Conservation (phyloP, 2,113 vertebrate species). For the Aptenodytes patagonicus region DNA sequence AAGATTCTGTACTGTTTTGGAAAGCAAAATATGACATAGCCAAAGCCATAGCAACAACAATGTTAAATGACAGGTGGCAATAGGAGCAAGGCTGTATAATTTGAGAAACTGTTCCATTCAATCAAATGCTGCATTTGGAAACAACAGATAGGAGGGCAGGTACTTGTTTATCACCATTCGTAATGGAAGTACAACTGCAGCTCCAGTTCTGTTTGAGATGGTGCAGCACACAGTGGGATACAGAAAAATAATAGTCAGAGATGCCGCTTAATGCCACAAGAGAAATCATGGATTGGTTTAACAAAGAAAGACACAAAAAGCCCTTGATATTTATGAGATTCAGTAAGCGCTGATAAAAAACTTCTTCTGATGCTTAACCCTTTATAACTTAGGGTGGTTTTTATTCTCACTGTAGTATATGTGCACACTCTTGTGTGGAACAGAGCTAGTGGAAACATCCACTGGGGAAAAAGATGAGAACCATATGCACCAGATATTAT, state of each 20-base stretch:
- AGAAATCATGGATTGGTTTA: background rate
- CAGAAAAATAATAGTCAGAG: background rate
- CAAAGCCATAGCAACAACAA: background rate
- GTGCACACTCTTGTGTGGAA: background rate
- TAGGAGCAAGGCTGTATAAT: background rate
- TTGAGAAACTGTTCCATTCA: background rate
- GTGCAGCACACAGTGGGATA: background rate
- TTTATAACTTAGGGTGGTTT: background rate
- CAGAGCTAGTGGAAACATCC: background rate
- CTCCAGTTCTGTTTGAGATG: background rate
- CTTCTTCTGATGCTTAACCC: background rate
- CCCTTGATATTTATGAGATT: conserved; percentile 35
- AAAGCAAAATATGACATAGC: background rate
- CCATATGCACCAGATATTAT: background rate
- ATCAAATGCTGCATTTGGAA: conserved; percentile 13
- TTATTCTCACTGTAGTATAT: background rate
- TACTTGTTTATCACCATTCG: background rate
- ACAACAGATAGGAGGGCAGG: background rate
- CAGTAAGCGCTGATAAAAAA: background rate
- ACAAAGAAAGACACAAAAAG: background rate
- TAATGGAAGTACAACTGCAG: background rate
- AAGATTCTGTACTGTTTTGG: background rate
- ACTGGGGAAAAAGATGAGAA: background rate
- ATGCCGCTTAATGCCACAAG: background rate
- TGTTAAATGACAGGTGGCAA: background rate